These are phyloP conservation scores for Planococcus citri DNA, from an alignment of 1,140 invertebrate genomes.

Conservation along the genomic window DNA sequence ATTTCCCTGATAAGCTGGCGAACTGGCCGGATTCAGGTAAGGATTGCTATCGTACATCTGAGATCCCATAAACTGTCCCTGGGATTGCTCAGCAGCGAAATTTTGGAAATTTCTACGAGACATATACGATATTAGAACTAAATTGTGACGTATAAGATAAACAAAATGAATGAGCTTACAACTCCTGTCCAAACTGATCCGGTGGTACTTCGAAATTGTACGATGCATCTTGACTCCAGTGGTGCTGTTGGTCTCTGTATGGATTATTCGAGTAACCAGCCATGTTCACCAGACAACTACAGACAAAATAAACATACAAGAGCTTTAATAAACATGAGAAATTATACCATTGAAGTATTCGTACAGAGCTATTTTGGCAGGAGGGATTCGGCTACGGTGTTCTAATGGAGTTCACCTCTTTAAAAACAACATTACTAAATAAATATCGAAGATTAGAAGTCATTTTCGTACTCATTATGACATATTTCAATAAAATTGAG, in stretches of 20 bases:
- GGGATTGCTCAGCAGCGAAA: not conserved
- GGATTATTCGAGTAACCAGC: not conserved
- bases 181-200: conserved; percentile 7
- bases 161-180: not conserved
- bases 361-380: too few relatives aligned
- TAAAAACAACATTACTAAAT: too few relatives aligned
- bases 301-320: too few relatives aligned
- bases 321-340: too few relatives aligned
- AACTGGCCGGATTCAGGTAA: not conserved
- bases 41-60: not conserved
- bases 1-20: not conserved
- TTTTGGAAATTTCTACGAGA: conserved; percentile 9
- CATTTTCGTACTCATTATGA: too few relatives aligned
- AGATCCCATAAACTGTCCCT: not conserved
- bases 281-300: not conserved
- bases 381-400: too few relatives aligned
- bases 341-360: too few relatives aligned
- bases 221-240: not conserved
- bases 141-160: not conserved
- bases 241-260: not conserved
- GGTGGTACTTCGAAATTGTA: not conserved
- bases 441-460: too few relatives aligned
- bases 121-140: not conserved
- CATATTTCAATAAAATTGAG: too few relatives aligned
- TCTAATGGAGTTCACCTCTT: too few relatives aligned